A percentile compares a stretch with the other conserved stretches of the same genome.
Conservation (phyloP, 2,797 vertebrate species). For the Anas acuta region DNA sequence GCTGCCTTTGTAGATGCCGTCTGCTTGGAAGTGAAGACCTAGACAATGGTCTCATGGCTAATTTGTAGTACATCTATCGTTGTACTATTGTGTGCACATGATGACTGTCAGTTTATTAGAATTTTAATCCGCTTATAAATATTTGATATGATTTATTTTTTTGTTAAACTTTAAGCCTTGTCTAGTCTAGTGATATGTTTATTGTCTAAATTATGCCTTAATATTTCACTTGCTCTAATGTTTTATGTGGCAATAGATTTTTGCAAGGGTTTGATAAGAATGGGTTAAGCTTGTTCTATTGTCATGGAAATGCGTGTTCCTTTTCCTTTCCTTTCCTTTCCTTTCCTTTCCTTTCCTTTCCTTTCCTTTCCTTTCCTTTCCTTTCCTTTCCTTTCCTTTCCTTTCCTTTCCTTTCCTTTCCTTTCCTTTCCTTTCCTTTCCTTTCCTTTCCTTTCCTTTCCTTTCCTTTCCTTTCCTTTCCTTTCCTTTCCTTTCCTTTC, state of each 20-base stretch:
- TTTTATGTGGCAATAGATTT: slow-evolving; percentile 46
- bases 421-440: no score
- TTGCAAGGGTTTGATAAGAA: slow-evolving; percentile 3
- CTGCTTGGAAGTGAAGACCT: background rate
- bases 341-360: no score
- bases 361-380: no score
- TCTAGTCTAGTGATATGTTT: slow-evolving; percentile 48
- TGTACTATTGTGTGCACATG: slow-evolving; percentile 11
- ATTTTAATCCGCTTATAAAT: slow-evolving; percentile 69
- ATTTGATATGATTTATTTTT: slow-evolving; percentile 63
- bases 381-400: no score
- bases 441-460: no score
- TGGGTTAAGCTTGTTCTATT: background rate
- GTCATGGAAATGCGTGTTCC: background rate
- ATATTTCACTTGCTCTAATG: slow-evolving; percentile 32
- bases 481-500: no score
- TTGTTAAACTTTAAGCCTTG: slow-evolving; percentile 59
- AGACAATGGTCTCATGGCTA: background rate
- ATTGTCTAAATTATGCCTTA: slow-evolving; percentile 62
- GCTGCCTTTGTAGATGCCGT: background rate
- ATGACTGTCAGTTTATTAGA: slow-evolving; percentile 67
- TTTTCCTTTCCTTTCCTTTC: background rate
- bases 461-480: no score
- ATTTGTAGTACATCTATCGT: slow-evolving; percentile 24
- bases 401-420: no score